Base-by-base conservation (phyloP, 2,888 invertebrate genomes). In the Sepioteuthis lessoniana region DNA sequence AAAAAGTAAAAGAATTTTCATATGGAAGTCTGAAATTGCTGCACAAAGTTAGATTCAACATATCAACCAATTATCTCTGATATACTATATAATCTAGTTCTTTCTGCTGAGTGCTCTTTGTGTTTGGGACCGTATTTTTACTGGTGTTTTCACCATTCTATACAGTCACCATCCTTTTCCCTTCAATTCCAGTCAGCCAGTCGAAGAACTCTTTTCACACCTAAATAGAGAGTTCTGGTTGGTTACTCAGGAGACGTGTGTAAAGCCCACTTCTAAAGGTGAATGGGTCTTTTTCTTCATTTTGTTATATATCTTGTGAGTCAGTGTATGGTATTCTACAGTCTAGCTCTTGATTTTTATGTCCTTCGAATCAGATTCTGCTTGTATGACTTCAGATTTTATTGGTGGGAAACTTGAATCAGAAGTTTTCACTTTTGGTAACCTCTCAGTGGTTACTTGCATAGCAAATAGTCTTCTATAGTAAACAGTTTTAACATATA, bases 191-290 rank as follows among this genome's bases (percentile, higher is more conserved):
- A 76, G 76, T 76, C 76, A n/a, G 76, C n/a, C 31, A 76, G n/a
- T 76, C 13, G 10, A 31, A 60, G 31, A 60, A 60, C 60, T 60
- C 31, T 60, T 60, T 60, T 60, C 60, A 60, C 76, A 76, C n/a
- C n/a, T 76, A 76, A 76, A 76, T 76, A 16, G n/a, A 76, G 76
- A n/a, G n/a, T 76, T 76, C n/a, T 76, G n/a, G n/a, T 76, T 76
- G 76, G 76, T 76, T 16, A 76, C 76, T 76, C 76, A n/a, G 8
- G 76, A 76, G n/a, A 76, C 16, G 13, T n/a, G n/a, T 10, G 50
- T 25, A 55, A 25, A 55, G 50, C 21, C 50, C 47, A 47, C 47
- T 47, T 47, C 47, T 25, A n/a, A 76, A n/a, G n/a, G n/a, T 76
- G 1, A n/a, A 76, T n/a, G 16, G 76, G n/a, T 16, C 10, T n/a